Evolutionary conservation across 2,888 invertebrate species (phyloP).

Genomic region (Bimastos eiseni): DNA sequence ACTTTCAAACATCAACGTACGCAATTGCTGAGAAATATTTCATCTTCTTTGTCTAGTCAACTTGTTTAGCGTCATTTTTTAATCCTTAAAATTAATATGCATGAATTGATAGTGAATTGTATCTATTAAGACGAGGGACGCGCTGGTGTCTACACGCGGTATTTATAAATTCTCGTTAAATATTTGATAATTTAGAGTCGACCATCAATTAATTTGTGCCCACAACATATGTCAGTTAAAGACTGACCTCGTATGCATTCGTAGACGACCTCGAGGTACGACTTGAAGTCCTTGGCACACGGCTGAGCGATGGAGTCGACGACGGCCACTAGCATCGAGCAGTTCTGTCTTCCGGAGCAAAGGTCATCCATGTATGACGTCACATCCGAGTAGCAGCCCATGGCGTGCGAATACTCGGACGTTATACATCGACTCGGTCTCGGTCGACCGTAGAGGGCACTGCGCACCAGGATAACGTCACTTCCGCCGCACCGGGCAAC

Average conservation of each 20-base stretch:
- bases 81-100: no score
- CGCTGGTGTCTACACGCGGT: no score
- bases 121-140: no score
- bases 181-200: background rate
- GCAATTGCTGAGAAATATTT: background rate
- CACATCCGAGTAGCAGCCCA: slow-evolving; percentile 45
- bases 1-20: background rate
- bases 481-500: slow-evolving; percentile 36
- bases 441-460: slow-evolving; percentile 44
- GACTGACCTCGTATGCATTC: slow-evolving; percentile 40
- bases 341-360: slow-evolving; percentile 40
- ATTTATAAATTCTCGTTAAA: no score
- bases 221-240: background rate
- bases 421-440: slow-evolving; percentile 42
- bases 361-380: slow-evolving; percentile 34
- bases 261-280: slow-evolving; percentile 44
- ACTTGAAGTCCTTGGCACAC: slow-evolving; percentile 45
- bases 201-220: background rate
- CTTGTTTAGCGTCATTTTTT: no score
- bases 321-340: slow-evolving; percentile 41
- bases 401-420: slow-evolving; percentile 41
- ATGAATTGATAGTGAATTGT: no score
- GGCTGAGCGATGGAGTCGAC: slow-evolving; percentile 44
- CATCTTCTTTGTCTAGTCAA: background rate
- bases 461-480: slow-evolving; percentile 40